Evolutionary conservation across 2,888 invertebrate genomes (phyloP).

Genomic region (Epinotia ramella): DNA sequence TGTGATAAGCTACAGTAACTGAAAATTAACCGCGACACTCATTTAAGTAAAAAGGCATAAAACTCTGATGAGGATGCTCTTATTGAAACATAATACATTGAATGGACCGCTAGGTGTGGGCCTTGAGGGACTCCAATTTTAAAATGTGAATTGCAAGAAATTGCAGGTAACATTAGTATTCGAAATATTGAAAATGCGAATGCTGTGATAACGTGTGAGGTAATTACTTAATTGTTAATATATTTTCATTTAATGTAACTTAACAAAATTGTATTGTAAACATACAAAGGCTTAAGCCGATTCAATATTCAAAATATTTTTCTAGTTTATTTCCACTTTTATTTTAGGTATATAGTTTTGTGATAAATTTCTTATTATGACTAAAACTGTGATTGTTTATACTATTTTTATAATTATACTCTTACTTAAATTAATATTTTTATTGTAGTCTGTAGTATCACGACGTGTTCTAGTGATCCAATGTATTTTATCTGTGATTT

Average conservation of each 20-base stretch:
- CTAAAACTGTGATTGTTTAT: conserved; percentile 75
- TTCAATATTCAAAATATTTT: conserved; percentile 56
- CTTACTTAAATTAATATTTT: conserved; percentile 55
- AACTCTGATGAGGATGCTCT: not conserved
- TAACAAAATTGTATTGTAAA: conserved; percentile 55
- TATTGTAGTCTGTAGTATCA: conserved; percentile 38
- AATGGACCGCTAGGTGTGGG: conserved; percentile 68
- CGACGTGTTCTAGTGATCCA: conserved; percentile 53
- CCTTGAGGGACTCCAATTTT: conserved; percentile 68
- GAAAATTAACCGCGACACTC: not conserved
- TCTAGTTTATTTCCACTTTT: conserved; percentile 53
- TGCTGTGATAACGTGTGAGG: conserved; percentile 72
- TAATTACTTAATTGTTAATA: conserved; percentile 55
- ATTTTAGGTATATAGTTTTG: conserved; percentile 63
- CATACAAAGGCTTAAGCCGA: conserved; percentile 65
- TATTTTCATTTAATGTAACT: conserved; percentile 55
- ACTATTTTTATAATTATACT: conserved; percentile 60
- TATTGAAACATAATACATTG: conserved; percentile 10
- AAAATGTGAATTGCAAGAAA: conserved; percentile 55
- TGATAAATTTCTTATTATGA: conserved; percentile 71
- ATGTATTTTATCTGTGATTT: conserved; percentile 82
- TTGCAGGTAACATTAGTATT: conserved; percentile 57
- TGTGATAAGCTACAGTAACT: not conserved
- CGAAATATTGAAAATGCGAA: conserved; percentile 65
- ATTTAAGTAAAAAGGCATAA: not conserved